Conservation (phyloP, 2,888 invertebrate genomes). For the Xylocampa areola region DNA sequence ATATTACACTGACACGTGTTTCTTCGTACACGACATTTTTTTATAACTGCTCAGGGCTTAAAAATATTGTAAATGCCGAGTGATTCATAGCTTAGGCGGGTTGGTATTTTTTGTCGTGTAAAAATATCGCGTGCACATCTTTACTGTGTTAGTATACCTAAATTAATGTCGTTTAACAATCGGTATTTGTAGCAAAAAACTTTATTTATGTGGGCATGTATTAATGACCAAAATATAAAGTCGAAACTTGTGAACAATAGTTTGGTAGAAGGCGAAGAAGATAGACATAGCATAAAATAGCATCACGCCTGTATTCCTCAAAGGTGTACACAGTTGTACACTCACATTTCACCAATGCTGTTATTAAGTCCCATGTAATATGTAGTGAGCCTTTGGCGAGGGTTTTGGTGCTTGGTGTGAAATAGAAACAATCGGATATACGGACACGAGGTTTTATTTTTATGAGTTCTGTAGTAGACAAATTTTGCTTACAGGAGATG, state of each 20-base stretch:
- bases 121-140: slow-evolving; percentile 28
- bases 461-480: too few species aligned
- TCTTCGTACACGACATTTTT: neutral
- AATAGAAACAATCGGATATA: too few species aligned
- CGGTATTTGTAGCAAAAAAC: slow-evolving; percentile 29
- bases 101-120: slow-evolving; percentile 19
- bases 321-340: too few species aligned
- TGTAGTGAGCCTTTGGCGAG: too few species aligned
- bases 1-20: slow-evolving; percentile 17
- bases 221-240: slow-evolving; percentile 16
- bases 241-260: slow-evolving; percentile 5
- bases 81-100: slow-evolving; percentile 19
- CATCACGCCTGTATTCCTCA: too few species aligned
- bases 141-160: slow-evolving; percentile 20
- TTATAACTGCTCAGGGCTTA: neutral
- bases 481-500: too few species aligned
- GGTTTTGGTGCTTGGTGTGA: too few species aligned
- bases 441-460: too few species aligned
- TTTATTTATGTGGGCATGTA: slow-evolving; percentile 29
- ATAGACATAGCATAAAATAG: neutral
- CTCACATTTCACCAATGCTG: too few species aligned
- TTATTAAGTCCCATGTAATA: too few species aligned
- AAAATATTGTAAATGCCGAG: slow-evolving; percentile 24
- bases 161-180: slow-evolving; percentile 22
- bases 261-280: neutral